A percentile compares a stretch with the other conserved stretches of the same genome.
Conservation (phyloP, 2,888 invertebrate genomes). For the Phrixothrix hirtus region DNA sequence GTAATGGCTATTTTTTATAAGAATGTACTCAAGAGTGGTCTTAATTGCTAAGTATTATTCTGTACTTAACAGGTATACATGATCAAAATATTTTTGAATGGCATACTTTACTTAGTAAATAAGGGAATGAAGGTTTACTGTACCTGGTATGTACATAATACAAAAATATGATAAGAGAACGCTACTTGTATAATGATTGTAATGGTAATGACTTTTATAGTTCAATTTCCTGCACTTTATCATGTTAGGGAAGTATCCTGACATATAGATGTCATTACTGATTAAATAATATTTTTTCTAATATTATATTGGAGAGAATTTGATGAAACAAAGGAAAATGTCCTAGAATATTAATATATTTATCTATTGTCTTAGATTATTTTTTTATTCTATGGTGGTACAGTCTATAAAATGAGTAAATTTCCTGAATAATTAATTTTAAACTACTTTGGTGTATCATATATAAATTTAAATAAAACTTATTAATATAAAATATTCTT, state of each 20-base stretch:
- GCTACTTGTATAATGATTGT: constrained; percentile 6
- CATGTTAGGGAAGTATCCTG: no score
- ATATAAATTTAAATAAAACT: not conserved
- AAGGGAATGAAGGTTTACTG: no score
- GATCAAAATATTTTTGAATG: not conserved
- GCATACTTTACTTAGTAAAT: no score
- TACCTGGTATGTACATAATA: constrained; percentile 6
- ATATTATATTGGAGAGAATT: not conserved
- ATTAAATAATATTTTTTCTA: not conserved
- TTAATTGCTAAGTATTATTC: not conserved
- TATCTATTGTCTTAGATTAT: not conserved
- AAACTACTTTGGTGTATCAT: not conserved
- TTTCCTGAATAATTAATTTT: not conserved
- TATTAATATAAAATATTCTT: not conserved
- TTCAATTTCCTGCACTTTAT: no score
- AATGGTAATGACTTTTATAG: no score
- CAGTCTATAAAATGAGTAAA: no score
- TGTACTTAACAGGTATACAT: constrained; percentile 10
- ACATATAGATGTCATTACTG: no score
- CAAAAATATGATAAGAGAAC: constrained; percentile 3
- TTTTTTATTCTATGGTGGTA: not conserved
- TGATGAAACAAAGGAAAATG: not conserved
- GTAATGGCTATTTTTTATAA: constrained; percentile 25
- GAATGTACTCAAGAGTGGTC: constrained; percentile 11
- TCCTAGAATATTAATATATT: not conserved